Evolutionary conservation across 2,797 vertebrate species (phyloP), one percentile per base, ranked within the genome.

Genomic region (Anabas testudineus): DNA sequence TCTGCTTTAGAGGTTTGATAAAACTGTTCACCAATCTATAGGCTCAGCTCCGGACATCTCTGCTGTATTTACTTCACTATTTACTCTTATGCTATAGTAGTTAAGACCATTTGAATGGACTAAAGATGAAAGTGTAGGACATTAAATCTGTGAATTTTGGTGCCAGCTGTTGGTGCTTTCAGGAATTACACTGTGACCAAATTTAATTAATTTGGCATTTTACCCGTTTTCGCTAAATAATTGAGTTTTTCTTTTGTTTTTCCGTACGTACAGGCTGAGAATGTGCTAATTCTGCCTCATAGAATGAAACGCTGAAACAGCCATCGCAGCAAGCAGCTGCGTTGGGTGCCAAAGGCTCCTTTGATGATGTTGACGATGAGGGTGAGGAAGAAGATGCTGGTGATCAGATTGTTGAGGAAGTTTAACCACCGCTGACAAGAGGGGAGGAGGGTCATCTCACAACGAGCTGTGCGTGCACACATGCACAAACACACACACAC

Each of bases 391-490:
- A 93, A n/a, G 62, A 93, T 61, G 82, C 68, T 77, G 0, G 91
- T 93, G 81, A 80, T 67, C 71, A 90, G 66, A 76, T 92, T 92
- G 81, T 93, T 93, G 53, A 93, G 81, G 81, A 87, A 86, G 78
- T 91, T 89, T 82, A 93, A 74, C 51, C 90, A 70, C 3, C 90
- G 86, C 64, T 78, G 88, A 26, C 57, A 83, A 10, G 87, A 88
- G 26, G 86, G 48, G 57, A 93, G 70, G 76, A 66, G 72, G 67
- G 77, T 87, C 22, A 83, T 47, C 64, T 93, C 91, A 42, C 81
- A 42, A 42, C 90, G 89, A 78, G 82, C 91, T 92, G 58, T 32
- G 43, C 60, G 16, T 67, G 53, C 46, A 56, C 26, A 53, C 65
- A 51, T 53, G 71, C 43, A 52, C 64, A 71, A 32, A 67, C 43